These are phyloP conservation scores for Hydropotes inermis DNA, from an alignment of 2,113 vertebrate genomes.

Conservation along the genomic window DNA sequence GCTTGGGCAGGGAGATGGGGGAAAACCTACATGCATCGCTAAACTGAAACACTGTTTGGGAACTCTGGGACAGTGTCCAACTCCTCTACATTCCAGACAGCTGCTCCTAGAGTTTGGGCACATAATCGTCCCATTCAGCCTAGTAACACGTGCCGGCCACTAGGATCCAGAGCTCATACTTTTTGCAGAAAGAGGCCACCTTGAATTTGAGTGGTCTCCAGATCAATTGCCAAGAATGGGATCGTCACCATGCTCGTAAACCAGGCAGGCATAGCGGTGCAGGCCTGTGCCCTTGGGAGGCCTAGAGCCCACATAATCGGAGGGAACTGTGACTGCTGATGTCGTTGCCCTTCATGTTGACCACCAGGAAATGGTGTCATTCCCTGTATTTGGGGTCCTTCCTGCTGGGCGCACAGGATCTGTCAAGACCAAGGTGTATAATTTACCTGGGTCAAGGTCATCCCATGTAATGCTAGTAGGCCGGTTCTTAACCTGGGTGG, in stretches of 20 bases:
- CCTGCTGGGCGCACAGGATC: slow-evolving; percentile 97
- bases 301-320: slow-evolving; percentile 92
- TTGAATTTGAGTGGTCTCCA: slow-evolving; percentile 90
- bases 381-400: slow-evolving; percentile 93
- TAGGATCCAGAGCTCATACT: slow-evolving; percentile 86
- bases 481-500: slow-evolving; percentile 92
- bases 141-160: slow-evolving; percentile 94
- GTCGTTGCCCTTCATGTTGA: slow-evolving; percentile 94
- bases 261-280: slow-evolving; percentile 95
- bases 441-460: slow-evolving; percentile 86
- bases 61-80: fast-evolving
- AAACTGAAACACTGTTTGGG: neutral
- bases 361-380: slow-evolving; percentile 95
- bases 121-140: slow-evolving; percentile 95
- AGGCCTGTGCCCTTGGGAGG: slow-evolving; percentile 96
- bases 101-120: slow-evolving; percentile 94
- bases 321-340: slow-evolving; percentile 86
- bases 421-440: slow-evolving; percentile 93
- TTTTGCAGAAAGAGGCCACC: slow-evolving; percentile 88
- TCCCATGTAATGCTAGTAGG: slow-evolving; percentile 91
- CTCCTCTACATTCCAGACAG: slow-evolving; percentile 87
- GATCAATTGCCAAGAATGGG: slow-evolving; percentile 87
- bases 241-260: slow-evolving; percentile 92
- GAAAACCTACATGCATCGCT: neutral
- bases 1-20: neutral